Evolutionary conservation across 1,140 invertebrate genomes (phyloP), one percentile per base, ranked within the genome.

Genomic region (Venustaconcha ellipsiformis): DNA sequence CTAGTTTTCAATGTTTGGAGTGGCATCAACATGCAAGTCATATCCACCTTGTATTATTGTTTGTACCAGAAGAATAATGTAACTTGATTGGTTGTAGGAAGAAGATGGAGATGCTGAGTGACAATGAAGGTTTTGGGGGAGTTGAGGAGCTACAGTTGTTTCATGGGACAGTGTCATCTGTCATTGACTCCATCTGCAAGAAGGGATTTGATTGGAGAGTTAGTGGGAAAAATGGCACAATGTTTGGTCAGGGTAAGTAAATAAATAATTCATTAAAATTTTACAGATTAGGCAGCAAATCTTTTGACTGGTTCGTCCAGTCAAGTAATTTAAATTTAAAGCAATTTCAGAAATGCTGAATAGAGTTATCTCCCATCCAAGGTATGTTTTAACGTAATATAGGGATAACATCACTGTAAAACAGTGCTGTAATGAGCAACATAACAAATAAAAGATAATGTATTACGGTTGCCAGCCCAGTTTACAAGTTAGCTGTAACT

Each of bases 201-300:
- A 82, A 86, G 58, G 86, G 86, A 15, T 88, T 89, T 79, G 88
- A 89, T 72, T 88, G 87, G 87, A 70, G 88, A 37, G 63, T 87
- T 2, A 87, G 86, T 79, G 88, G 88, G 30, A 86, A 87, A 76
- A 82, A 89, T 79, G 88, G 86, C n/a, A 85, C 83, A 37, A 78
- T 86, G 17, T 89, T 84, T 80, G 88, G 88, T 26, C 81, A 86
- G 77, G 88, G 87, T 88, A 76, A 70, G 63, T 70, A 65, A 20
- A 11, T 72, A n/a, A 11, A 48, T 48, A 48, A 48, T 2, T 2
- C 37, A 48, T 48, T 4, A 48, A 11, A 48, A 11, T 48, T 48
- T 48, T 48, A 48, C 37, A 48, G 37, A 48, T 48, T 6, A 48
- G 6, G 0, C 37, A 8, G 5, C 37, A 48, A 48, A 48, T 48